Evolutionary conservation across 2,888 invertebrate genomes (phyloP).

Genomic region (Spialia ferax): DNA sequence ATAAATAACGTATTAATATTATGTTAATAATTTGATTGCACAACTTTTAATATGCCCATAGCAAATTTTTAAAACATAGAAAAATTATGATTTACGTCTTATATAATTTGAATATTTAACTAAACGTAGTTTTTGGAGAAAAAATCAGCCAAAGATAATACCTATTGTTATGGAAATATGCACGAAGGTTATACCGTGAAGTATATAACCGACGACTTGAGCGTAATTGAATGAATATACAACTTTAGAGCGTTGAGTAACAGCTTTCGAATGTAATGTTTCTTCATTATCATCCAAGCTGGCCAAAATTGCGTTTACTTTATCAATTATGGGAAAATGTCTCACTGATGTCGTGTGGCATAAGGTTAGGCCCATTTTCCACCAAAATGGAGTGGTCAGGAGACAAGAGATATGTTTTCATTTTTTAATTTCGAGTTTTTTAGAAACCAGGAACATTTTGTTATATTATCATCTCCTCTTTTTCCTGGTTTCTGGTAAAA

Average conservation of each 20-base stretch:
- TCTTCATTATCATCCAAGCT: constrained; percentile 43
- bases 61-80: background rate
- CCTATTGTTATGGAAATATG: constrained; percentile 28
- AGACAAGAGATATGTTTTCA: too few species aligned
- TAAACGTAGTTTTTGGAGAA: constrained; percentile 5
- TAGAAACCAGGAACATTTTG: too few species aligned
- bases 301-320: constrained; percentile 25
- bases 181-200: constrained; percentile 13
- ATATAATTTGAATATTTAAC: constrained; percentile 20
- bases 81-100: background rate
- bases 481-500: too few species aligned
- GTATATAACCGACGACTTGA: constrained; percentile 11
- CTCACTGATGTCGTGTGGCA: background rate
- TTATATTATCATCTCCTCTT: too few species aligned
- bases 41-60: background rate
- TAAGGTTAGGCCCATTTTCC: too few species aligned
- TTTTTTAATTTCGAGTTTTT: too few species aligned
- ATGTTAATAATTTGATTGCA: constrained; percentile 6
- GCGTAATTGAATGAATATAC: constrained; percentile 10
- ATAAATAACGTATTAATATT: background rate
- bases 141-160: constrained; percentile 15
- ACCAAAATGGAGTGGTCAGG: too few species aligned
- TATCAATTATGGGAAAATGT: constrained; percentile 37
- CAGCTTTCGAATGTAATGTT: constrained; percentile 47
- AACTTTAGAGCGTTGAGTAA: constrained; percentile 39